Evolutionary conservation across 2,888 invertebrate species (phyloP), one percentile per base, ranked within the genome.

Genomic region (Mellilla xanthometata): DNA sequence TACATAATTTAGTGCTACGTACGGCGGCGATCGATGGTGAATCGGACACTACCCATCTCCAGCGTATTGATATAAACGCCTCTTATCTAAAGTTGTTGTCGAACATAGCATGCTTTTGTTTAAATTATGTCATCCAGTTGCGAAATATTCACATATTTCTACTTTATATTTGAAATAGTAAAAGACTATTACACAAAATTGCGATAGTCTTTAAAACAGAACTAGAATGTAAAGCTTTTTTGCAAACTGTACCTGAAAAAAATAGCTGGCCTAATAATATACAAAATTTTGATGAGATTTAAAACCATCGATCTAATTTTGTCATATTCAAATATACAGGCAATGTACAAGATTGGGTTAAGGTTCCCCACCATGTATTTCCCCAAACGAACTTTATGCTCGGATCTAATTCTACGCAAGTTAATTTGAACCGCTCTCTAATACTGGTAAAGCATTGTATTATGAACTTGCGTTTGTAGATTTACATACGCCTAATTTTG

Each of bases 1-100:
- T n/a, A n/a, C 72, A 82, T 84, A 77, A 84, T 84, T 79, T 70
- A 84, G 70, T 68, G 51, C 59, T 48, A 50, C 55, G 70, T 59
- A 59, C 49, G 39, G 35, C 30, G 23, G 31, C 76, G 79, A 81
- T 83, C 82, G 80, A 84, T 80, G 58, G 43, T 52, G 52, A 67
- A 71, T 70, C 54, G 61, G 58, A 65, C 63, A 65, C 49, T 35
- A 26, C 30, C 36, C 24, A 52, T 50, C 49, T 47, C 43, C 39
- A 46, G 28, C 42, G 30, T 40, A 40, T 53, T 24, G 24, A 39
- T 36, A 38, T 36, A 32, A 39, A 44, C 31, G n/a, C 15, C 32
- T 8, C 6, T 5, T 19, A 6, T 19, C 15, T n/a, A n/a, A n/a
- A n/a, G n/a, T n/a, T n/a, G n/a, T n/a, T n/a, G n/a, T n/a, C n/a